Conservation (phyloP, 2,113 vertebrate species). For the Pithys albifrons region DNA sequence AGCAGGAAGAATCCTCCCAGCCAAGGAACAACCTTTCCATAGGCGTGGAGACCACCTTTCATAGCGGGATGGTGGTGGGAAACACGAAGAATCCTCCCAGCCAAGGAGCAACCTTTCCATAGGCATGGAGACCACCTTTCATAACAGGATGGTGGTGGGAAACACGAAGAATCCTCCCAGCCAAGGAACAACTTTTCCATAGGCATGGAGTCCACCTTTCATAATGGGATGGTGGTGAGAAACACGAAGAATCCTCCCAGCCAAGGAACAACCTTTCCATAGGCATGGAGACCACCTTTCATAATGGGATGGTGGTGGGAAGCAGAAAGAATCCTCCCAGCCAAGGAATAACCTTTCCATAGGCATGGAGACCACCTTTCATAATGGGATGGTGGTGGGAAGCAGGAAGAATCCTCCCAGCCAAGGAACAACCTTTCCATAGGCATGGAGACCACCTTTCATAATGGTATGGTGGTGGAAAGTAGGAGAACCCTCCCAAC, state of each 20-base stretch:
- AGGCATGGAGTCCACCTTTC: too few relatives aligned
- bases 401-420: background rate
- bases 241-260: background rate
- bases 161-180: background rate
- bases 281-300: too few relatives aligned
- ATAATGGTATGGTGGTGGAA: background rate
- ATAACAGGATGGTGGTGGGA: background rate
- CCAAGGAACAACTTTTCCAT: background rate
- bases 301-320: background rate
- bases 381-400: background rate
- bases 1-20: background rate
- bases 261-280: too few relatives aligned
- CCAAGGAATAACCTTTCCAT: background rate
- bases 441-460: too few relatives aligned
- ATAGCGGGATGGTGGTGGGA: background rate
- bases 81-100: background rate
- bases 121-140: too few relatives aligned
- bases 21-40: too few relatives aligned
- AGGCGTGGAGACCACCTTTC: too few relatives aligned
- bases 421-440: too few relatives aligned
- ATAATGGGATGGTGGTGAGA: background rate
- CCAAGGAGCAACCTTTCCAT: background rate
- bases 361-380: background rate
- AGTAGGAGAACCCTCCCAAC: background rate
- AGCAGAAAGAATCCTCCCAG: background rate